Evolutionary conservation across 2,797 vertebrate species (phyloP).

Genomic region (Momotus momota): DNA sequence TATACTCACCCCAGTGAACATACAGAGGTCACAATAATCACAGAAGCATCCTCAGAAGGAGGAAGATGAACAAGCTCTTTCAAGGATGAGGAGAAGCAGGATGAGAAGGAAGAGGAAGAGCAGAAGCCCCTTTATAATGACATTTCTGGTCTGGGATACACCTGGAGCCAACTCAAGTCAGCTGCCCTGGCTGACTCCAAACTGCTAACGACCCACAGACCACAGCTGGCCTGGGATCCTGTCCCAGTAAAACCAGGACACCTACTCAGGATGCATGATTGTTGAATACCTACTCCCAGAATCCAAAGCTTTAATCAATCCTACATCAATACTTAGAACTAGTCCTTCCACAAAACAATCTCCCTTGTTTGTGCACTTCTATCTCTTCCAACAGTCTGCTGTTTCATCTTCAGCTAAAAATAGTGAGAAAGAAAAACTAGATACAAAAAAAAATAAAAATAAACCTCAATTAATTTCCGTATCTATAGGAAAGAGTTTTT

Average conservation of each 20-base stretch:
- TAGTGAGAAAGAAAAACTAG: background rate
- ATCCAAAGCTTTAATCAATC: background rate
- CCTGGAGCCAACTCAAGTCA: background rate
- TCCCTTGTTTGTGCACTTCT: background rate
- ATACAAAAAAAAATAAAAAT: background rate
- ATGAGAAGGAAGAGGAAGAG: background rate
- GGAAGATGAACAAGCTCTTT: background rate
- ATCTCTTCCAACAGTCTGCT: background rate
- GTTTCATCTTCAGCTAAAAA: background rate
- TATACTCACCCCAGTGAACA: background rate
- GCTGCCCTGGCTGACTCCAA: background rate
- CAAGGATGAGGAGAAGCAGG: too few relatives aligned
- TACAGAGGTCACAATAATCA: background rate
- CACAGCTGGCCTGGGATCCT: background rate
- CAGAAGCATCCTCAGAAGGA: background rate
- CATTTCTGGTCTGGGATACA: background rate
- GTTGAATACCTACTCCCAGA: background rate
- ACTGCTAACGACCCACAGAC: background rate
- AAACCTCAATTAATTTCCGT: background rate
- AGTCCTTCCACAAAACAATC: background rate
- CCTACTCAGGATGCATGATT: background rate
- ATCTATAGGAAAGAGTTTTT: background rate
- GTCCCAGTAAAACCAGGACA: background rate
- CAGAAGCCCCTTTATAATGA: background rate
- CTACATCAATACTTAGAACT: background rate